Conservation (phyloP, 1,140 invertebrate species). For the Lepidurus packardi region DNA sequence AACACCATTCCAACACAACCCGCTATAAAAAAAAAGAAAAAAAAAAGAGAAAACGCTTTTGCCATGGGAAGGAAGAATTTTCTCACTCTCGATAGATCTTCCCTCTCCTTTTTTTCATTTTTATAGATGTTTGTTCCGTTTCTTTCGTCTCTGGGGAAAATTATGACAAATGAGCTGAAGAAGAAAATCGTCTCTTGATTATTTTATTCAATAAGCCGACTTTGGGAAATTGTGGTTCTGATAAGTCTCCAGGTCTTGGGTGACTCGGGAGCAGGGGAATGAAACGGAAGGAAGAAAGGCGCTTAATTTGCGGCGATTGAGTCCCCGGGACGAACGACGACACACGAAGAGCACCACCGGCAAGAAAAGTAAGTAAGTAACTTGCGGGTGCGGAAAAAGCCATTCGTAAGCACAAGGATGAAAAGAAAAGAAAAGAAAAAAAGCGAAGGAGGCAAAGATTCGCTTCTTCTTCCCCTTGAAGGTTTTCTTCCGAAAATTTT, state of each 20-base stretch:
- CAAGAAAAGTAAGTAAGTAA: conserved; percentile 1
- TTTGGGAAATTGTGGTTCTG: background rate
- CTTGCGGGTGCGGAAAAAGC: conserved; percentile 2
- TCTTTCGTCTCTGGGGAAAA: background rate
- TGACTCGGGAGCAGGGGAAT: background rate
- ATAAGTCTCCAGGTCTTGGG: background rate
- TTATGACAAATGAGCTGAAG: background rate
- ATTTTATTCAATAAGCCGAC: background rate
- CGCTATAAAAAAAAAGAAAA: background rate
- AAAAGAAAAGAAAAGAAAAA: background rate
- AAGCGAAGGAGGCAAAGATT: too few relatives aligned
- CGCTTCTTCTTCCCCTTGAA: background rate
- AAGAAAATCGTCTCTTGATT: conserved; percentile 7
- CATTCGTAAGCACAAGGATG: conserved; percentile 7
- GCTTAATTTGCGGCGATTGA: conserved; percentile 19
- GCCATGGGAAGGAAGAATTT: background rate
- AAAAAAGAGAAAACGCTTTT: background rate
- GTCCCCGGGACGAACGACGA: conserved; percentile 10
- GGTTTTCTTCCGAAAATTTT: background rate
- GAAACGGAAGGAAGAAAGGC: conserved; percentile 10
- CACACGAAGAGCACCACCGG: background rate
- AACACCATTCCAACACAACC: background rate
- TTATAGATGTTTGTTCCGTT: background rate
- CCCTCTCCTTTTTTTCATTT: background rate
- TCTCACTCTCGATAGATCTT: background rate